Evolutionary conservation across 2,113 vertebrate genomes (phyloP).

Genomic region (Macrotis lagotis): DNA sequence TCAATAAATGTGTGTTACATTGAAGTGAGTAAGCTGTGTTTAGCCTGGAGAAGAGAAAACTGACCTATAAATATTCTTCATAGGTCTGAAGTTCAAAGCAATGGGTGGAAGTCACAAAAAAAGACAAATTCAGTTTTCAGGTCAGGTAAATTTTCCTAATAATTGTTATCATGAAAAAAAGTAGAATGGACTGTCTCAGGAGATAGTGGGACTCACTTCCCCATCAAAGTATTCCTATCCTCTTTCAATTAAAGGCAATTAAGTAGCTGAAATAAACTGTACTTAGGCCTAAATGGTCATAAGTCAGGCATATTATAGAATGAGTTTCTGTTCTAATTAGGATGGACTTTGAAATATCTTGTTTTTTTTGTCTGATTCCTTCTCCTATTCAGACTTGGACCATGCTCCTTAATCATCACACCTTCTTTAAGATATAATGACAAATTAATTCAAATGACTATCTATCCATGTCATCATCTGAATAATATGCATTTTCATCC

Average conservation of each 20-base stretch:
- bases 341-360: neutral
- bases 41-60: neutral
- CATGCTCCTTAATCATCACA: neutral
- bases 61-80: neutral
- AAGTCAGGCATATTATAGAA: neutral
- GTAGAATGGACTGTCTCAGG: neutral
- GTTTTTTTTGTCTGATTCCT: neutral
- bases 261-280: slow-evolving; percentile 26
- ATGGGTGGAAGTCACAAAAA: neutral
- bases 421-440: neutral
- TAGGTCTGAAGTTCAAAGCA: neutral
- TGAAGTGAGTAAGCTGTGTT: neutral
- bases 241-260: slow-evolving; percentile 25
- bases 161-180: neutral
- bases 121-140: neutral
- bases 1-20: slow-evolving; percentile 19
- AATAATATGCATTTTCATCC: neutral
- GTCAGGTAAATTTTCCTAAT: neutral
- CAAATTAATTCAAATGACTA: neutral
- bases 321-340: neutral
- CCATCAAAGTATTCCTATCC: neutral
- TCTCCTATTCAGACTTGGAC: neutral
- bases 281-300: neutral
- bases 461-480: neutral
- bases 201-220: neutral